Conservation (phyloP, 2,888 invertebrate genomes). For the Thalpophila matura region DNA sequence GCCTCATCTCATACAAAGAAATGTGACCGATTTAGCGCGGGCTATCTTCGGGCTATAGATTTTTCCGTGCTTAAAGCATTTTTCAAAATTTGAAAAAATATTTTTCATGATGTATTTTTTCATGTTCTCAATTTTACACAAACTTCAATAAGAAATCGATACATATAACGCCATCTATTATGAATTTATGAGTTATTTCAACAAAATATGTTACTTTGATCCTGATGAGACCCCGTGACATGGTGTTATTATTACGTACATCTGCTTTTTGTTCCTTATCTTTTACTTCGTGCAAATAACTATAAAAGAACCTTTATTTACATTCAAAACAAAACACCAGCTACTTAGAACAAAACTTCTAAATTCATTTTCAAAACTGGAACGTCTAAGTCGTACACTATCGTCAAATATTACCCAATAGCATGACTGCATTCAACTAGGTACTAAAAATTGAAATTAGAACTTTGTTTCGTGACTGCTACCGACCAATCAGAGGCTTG, state of each 20-base stretch:
- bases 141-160: no score
- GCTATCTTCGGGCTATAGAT: no score
- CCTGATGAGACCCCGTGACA: no score
- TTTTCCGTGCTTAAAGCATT: no score
- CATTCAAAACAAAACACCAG: slow-evolving; percentile 16
- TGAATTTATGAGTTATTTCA: no score
- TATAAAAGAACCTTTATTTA: slow-evolving; percentile 15
- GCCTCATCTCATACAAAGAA: no score
- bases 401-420: slow-evolving; percentile 60
- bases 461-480: slow-evolving; percentile 59
- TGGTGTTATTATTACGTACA: not conserved
- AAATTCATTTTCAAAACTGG: slow-evolving; percentile 63
- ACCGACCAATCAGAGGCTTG: slow-evolving; percentile 55
- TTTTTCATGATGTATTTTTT: no score
- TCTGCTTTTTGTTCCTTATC: not conserved
- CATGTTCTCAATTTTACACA: no score
- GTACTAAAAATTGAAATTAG: slow-evolving; percentile 66
- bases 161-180: no score
- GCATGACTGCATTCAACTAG: slow-evolving; percentile 64
- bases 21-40: no score
- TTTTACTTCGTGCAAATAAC: slow-evolving; percentile 5
- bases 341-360: slow-evolving; percentile 41
- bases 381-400: slow-evolving; percentile 55
- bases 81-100: no score
- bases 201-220: no score